Evolutionary conservation across 1,140 invertebrate species (phyloP), one percentile per base, ranked within the genome.

Genomic region (Yoshiicerus persimilis): DNA sequence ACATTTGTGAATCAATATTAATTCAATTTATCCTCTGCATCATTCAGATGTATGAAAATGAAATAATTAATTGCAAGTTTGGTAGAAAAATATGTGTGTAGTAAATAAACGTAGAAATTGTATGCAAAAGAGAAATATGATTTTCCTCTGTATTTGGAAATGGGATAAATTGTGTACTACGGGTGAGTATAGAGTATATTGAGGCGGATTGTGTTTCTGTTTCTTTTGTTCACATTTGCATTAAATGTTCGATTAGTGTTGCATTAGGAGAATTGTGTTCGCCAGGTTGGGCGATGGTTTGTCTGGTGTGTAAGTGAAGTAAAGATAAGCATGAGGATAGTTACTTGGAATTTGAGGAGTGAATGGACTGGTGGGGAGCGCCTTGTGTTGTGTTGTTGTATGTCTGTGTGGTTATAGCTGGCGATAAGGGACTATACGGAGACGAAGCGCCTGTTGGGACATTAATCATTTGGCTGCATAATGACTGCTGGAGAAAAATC

Each of bases 401-500:
- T n/a, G 4, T 6, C 56, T 62, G 5, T 23, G 23, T 62, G n/a
- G 20, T 10, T 66, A 8, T 2, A 30, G 30, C 66, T n/a, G 25
- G 23, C 9, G 25, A 30, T 70, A 70, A 16, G 30, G 10, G 25
- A 4, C 20, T 25, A 64, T n/a, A 64, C 11, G 25, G 10, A 70
- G 11, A 36, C 20, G 30, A 16, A 80, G 75, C 75, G 75, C 75
- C 30, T 80, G 75, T 80, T 80, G 75, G 75, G 75, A 80, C 75
- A 80, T 80, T 80, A 80, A 80, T 80, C 75, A 80, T 80, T 80
- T 80, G 32, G 32, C n/a, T 80, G 75, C 30, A 80, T 80, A 80
- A 80, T 80, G 75, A 80, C 75, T 80, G 75, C 34, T n/a, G 75
- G 32, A 80, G n/a, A 86, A 86, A 86, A 86, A 70, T 47, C 56